Evolutionary conservation across 2,797 vertebrate genomes (phyloP), one percentile per base, ranked within the genome.

Genomic region (Spinus olivaceus): DNA sequence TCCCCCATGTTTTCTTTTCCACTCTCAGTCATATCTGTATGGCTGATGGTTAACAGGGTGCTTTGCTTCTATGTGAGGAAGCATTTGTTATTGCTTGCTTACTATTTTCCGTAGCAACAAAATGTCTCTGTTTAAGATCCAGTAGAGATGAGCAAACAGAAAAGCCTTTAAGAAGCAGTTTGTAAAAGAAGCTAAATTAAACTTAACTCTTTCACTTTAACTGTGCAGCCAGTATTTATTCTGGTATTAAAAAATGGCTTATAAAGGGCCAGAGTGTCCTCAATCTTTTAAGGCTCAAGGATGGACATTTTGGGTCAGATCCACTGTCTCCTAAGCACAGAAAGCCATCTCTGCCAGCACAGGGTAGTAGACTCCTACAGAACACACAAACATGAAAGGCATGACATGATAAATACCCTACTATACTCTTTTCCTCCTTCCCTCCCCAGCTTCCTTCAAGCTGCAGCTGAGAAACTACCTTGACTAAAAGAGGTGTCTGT

Each of bases 31-130:
- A 41, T 87, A 81, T 94, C 83, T 93, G 91, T 49, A 83, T 23
- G 88, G 80, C 78, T 96, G 94, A 96, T 84, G 78, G 88, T 87
- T 96, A 88, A 74, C 94, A 97, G 87, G 39, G 70, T 67, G 41
- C 87, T 72, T 79, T 82, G 50, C 84, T 91, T 89, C 84, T 81
- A 2, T 41, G 54, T 65, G 72, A 93, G 74, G 76, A 94, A 83
- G 51, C 47, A 91, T 94, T 95, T 94, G 93, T 95, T 95, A 87
- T 77, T 88, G 84, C 88, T 91, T 87, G 67, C 61, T 85, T 81
- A 14, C 71, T 90, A 76, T 81, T 93, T 86, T 81, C 92, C 93
- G 25, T 95, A 95, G 96, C 95, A 97, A 97, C 96, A 81, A 49
- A 73, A 42, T 85, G 95, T 88, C 87, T 97, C 63, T 33, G 94